phyloP scores from a whole-genome alignment of 2,888 invertebrate species.

The Tetanocera ferruginea region DNA sequence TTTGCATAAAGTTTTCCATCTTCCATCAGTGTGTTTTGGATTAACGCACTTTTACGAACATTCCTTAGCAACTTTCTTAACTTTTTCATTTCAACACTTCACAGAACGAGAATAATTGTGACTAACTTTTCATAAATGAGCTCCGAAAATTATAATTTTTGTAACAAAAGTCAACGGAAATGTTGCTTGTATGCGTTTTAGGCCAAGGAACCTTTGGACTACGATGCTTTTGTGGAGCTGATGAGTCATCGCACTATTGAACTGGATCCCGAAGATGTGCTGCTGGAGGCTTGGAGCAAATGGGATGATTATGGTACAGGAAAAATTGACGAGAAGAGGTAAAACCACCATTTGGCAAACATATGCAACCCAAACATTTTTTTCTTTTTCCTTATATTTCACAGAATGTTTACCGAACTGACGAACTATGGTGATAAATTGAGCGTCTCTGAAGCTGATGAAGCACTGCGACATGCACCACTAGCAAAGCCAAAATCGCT shows the following conservation, averaged over 20 bases:
- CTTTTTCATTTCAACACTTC: neutral
- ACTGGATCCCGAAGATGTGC: constrained; percentile 76
- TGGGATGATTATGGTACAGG: constrained; percentile 77
- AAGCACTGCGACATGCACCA: constrained; percentile 76
- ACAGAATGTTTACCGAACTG: constrained; percentile 76
- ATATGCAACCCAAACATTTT: neutral
- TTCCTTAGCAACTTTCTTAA: neutral
- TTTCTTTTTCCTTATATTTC: neutral
- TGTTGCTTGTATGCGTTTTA: constrained; percentile 40
- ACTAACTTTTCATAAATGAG: neutral
- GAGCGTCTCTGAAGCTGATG: constrained; percentile 75
- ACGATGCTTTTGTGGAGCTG: constrained; percentile 76
- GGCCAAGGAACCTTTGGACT: constrained; percentile 74
- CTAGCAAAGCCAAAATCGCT: constrained; percentile 71
- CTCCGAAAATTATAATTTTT: neutral
- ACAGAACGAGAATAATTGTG: neutral
- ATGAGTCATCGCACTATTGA: constrained; percentile 75
- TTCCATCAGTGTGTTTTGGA: too few relatives aligned
- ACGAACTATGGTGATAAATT: constrained; percentile 78
- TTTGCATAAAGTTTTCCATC: too few relatives aligned
- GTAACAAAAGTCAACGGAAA: neutral
- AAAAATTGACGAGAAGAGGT: constrained; percentile 76
- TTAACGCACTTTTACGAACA: neutral
- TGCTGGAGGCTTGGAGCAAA: constrained; percentile 75
- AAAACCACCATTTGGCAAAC: constrained; percentile 43